Conservation (phyloP, 2,113 vertebrate species). For the Gasterosteus aculeatus region DNA sequence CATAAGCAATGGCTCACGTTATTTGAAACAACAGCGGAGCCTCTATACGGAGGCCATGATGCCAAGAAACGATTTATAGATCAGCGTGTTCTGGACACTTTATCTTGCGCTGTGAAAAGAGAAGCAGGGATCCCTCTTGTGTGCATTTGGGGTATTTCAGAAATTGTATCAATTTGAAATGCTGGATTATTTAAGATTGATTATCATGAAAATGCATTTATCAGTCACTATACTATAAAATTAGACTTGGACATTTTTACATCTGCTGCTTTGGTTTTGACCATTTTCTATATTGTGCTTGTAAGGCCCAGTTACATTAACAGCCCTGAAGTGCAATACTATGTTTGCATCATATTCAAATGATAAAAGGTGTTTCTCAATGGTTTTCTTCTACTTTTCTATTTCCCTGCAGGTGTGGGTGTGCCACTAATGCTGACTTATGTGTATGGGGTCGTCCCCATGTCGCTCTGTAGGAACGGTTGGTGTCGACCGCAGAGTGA, state of each 20-base stretch:
- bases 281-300: not conserved
- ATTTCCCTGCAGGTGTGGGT: constrained; percentile 78
- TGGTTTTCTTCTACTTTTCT: not conserved
- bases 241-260: not conserved
- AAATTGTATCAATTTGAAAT: not conserved
- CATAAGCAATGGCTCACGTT: not conserved
- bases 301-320: no score
- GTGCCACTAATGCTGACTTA: constrained; percentile 89
- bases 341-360: not conserved
- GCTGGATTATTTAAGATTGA: not conserved
- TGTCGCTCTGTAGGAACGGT: constrained; percentile 86
- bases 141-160: constrained; percentile 25
- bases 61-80: not conserved
- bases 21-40: not conserved
- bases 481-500: constrained; percentile 83
- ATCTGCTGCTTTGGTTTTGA: not conserved
- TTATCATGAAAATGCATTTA: not conserved
- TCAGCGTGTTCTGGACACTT: not conserved
- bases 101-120: not conserved
- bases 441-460: constrained; percentile 86
- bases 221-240: not conserved
- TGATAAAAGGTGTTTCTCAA: not conserved
- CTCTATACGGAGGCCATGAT: not conserved
- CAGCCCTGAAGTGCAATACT: not conserved
- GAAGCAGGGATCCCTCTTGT: constrained; percentile 44